Conservation (phyloP, 2,888 invertebrate genomes). For the Aplocera efformata region DNA sequence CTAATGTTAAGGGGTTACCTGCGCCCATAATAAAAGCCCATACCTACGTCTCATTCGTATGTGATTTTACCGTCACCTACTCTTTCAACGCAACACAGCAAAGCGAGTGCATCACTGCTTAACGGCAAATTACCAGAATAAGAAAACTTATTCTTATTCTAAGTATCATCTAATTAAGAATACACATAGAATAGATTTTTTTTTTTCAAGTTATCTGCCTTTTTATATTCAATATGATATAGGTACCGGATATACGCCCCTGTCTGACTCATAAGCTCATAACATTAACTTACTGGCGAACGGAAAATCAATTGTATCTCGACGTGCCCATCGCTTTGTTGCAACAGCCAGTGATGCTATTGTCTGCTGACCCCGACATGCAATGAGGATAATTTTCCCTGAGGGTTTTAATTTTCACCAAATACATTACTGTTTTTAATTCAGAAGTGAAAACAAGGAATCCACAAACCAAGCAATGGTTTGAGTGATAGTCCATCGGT, state of each 20-base stretch:
- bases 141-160: too few relatives aligned
- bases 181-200: too few relatives aligned
- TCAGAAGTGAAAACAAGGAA: not conserved
- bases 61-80: too few relatives aligned
- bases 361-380: conserved; percentile 49
- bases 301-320: conserved; percentile 59
- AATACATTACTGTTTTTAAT: conserved; percentile 32
- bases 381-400: conserved; percentile 34
- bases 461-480: conserved; percentile 28
- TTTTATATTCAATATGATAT: too few relatives aligned
- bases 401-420: not conserved
- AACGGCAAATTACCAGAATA: too few relatives aligned
- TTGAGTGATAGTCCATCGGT: conserved; percentile 1
- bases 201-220: too few relatives aligned
- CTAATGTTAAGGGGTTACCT: too few relatives aligned
- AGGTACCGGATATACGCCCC: conserved; percentile 35
- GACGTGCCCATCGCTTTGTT: conserved; percentile 56
- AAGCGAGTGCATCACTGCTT: too few relatives aligned
- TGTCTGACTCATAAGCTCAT: conserved; percentile 40
- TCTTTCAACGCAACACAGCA: too few relatives aligned
- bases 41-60: too few relatives aligned
- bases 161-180: too few relatives aligned
- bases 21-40: too few relatives aligned
- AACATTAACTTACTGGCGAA: conserved; percentile 43
- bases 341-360: conserved; percentile 50